Evolutionary conservation across 2,888 invertebrate species (phyloP), one percentile per base, ranked within the genome.

Genomic region (Ochlodes sylvanus): DNA sequence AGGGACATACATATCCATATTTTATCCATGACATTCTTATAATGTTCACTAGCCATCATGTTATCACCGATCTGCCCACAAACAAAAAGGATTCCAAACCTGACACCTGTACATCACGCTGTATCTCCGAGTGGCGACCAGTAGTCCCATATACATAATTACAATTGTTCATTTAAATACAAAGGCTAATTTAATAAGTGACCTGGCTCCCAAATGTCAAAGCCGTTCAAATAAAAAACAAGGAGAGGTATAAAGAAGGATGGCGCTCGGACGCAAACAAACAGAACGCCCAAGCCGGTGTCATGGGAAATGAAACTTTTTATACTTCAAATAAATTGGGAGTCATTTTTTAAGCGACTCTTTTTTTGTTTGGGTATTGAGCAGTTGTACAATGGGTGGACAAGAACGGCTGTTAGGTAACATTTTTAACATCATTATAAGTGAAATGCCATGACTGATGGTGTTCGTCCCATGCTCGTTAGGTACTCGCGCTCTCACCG

Each of bases 181-280:
- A 92, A 93, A 92, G 89, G 87, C 90, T 92, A 92, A 92, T 92
- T 92, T 92, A 93, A 92, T 92, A 92, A 92, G 90, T 91, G 90
- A 87, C 86, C 89, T 87, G 84, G 85, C 89, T 89, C 77, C 85
- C 79, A 86, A 90, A 93, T 91, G 92, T 93, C 92, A 91, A 90
- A 90, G 86, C 82, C 79, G 77, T 87, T 84, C 82, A 86, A 86
- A 86, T 84, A 88, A 90, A 89, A 90, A 90, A 89, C 82, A 80
- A 86, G 81, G 84, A 83, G 84, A 83, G 85, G 86, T 80, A 83
- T 85, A 84, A 89, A 88, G 88, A 89, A 87, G 84, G 86, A 91
- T 88, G 88, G 89, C 82, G 86, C 81, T 82, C 81, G 76, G 76
- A 71, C 76, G 76, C 77, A 76, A 75, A 76, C 76, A 77, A 77